These are phyloP conservation scores for Eupithecia subfuscata DNA, from an alignment of 2,888 invertebrate species.

Conservation along the genomic window DNA sequence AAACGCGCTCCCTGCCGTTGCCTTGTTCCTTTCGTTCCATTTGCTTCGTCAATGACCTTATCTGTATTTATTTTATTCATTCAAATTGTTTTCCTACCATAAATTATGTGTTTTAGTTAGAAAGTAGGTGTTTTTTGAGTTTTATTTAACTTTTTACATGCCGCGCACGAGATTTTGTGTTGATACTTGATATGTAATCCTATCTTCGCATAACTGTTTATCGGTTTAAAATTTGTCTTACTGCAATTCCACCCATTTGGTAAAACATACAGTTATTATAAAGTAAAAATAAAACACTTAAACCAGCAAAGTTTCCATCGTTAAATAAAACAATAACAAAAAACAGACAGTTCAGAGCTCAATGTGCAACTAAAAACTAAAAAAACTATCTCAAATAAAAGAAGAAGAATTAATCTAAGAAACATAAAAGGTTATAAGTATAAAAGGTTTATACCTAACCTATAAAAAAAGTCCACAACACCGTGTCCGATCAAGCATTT, in stretches of 20 bases:
- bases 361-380: too few relatives aligned
- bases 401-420: too few relatives aligned
- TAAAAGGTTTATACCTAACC: not conserved
- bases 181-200: not conserved
- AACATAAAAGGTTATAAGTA: too few relatives aligned
- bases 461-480: slow-evolving; percentile 1
- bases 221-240: not conserved
- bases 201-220: not conserved
- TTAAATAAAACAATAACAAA: too few relatives aligned
- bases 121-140: not conserved
- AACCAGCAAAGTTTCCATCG: too few relatives aligned
- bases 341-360: too few relatives aligned
- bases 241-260: not conserved
- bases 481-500: slow-evolving; percentile 34
- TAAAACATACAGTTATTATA: too few relatives aligned
- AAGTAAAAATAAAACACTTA: too few relatives aligned
- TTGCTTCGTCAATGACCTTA: not conserved
- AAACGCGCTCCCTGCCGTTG: slow-evolving; percentile 27
- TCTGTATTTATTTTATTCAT: not conserved
- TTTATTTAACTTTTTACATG: not conserved
- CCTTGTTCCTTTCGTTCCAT: not conserved
- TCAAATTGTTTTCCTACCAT: not conserved
- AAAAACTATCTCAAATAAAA: too few relatives aligned
- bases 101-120: not conserved
- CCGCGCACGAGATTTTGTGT: not conserved